A percentile compares a stretch with the other conserved stretches of the same genome.
Conservation (phyloP, 2,888 invertebrate genomes). For the Acrobasis consociella region DNA sequence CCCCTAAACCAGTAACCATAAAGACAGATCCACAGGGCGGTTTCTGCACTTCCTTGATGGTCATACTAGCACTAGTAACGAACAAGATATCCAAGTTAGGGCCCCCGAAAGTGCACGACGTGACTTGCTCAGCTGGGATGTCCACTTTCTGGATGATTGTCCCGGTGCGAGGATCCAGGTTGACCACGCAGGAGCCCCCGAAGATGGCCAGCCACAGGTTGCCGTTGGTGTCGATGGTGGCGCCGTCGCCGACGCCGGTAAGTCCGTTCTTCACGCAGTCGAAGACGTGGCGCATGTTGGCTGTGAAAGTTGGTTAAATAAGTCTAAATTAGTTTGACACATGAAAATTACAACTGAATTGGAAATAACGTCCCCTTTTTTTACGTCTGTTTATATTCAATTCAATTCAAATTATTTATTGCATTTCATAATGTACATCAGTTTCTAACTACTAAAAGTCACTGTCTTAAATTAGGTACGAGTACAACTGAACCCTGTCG, state of each 20-base stretch:
- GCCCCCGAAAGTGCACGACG: constrained; percentile 89
- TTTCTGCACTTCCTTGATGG: constrained; percentile 55
- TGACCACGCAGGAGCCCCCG: constrained; percentile 81
- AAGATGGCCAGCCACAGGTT: constrained; percentile 90
- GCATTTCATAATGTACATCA: too few species aligned
- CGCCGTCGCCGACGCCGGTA: constrained; percentile 84
- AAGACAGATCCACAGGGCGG: constrained; percentile 84
- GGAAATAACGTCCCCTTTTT: too few species aligned
- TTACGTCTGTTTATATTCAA: too few species aligned
- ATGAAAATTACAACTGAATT: too few species aligned
- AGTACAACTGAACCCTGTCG: too few species aligned
- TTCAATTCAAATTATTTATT: too few species aligned
- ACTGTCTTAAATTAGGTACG: too few species aligned
- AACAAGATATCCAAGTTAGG: constrained; percentile 86
- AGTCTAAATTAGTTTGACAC: too few species aligned
- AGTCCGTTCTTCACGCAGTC: constrained; percentile 75
- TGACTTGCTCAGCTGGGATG: constrained; percentile 84
- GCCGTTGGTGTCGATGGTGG: constrained; percentile 89
- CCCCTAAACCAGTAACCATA: constrained; percentile 84
- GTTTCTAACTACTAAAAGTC: too few species aligned
- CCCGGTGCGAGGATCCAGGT: constrained; percentile 80
- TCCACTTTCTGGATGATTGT: constrained; percentile 82
- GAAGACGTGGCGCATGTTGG: constrained; percentile 83
- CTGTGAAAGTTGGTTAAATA: constrained; percentile 58
- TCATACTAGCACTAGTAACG: constrained; percentile 82